A percentile compares a stretch with the other conserved stretches of the same genome.
phyloP scores from a whole-genome alignment of 2,113 vertebrate species.

The Meles meles region DNA sequence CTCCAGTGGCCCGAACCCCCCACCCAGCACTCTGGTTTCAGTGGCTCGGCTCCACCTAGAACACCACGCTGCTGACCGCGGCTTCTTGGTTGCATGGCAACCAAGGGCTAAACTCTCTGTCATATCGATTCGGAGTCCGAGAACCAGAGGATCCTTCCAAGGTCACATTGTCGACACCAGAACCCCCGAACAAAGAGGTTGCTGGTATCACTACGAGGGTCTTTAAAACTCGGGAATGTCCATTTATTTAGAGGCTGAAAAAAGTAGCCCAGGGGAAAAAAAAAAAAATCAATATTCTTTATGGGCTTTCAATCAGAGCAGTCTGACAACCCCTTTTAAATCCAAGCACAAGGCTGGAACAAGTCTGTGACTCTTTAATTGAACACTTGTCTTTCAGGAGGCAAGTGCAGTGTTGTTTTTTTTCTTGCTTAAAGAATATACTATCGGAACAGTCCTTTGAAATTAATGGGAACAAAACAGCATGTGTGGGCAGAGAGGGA shows the following conservation, averaged over 20 bases:
- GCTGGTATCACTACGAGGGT: background rate
- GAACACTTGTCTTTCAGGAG: conserved; percentile 17
- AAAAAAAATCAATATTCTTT: background rate
- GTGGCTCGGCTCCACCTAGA: background rate
- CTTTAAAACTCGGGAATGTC: background rate
- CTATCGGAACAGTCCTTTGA: background rate
- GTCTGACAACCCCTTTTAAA: background rate
- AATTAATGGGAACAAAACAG: background rate
- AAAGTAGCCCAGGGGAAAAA: background rate
- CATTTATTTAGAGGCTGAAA: background rate
- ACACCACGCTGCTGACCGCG: background rate
- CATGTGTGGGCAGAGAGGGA: background rate
- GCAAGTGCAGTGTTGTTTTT: background rate
- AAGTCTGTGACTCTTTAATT: background rate
- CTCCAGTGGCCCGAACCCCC: background rate
- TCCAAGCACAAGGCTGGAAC: background rate
- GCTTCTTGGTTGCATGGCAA: background rate
- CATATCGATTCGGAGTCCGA: background rate
- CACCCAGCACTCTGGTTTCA: background rate
- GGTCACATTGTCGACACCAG: background rate
- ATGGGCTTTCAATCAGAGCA: background rate
- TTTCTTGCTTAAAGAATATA: background rate
- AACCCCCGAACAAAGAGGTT: background rate
- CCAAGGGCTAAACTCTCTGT: background rate
- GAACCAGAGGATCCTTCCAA: background rate